Evolutionary conservation across 2,888 invertebrate species (phyloP).

Genomic region (Latrodectus hesperus): DNA sequence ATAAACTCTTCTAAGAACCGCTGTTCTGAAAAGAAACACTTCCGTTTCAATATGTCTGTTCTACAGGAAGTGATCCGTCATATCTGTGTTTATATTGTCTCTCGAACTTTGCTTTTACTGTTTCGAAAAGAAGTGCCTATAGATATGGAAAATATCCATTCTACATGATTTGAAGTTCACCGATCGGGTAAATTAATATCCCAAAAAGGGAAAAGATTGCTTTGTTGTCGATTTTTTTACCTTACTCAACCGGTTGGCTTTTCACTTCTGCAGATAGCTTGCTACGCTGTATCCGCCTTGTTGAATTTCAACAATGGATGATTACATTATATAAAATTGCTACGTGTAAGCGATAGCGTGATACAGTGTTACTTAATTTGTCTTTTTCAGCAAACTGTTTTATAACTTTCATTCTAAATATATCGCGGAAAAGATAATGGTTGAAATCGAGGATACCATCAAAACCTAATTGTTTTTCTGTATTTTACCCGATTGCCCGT

Average conservation of each 20-base stretch:
- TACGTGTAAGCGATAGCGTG: too few relatives aligned
- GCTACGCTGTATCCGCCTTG: not conserved
- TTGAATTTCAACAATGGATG: too few relatives aligned
- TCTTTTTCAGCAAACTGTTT: too few relatives aligned
- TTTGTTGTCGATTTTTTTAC: not conserved
- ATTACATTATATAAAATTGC: too few relatives aligned
- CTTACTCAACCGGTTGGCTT: not conserved
- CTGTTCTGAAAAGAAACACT: slow-evolving; percentile 13
- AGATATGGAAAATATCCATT: not conserved
- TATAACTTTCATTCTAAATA: too few relatives aligned
- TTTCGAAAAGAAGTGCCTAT: not conserved
- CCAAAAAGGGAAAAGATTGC: not conserved
- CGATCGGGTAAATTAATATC: not conserved
- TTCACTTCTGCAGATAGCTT: not conserved
- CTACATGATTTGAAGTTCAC: not conserved
- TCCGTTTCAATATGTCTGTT: slow-evolving; percentile 17
- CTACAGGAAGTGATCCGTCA: slow-evolving; percentile 41
- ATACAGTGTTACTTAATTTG: too few relatives aligned
- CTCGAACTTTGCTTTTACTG: not conserved
- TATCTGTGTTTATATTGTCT: not conserved
- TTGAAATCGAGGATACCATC: too few relatives aligned
- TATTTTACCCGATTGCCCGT: too few relatives aligned
- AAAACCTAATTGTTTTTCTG: too few relatives aligned
- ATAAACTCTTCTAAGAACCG: not conserved
- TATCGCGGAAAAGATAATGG: too few relatives aligned